These are phyloP conservation scores for Sycophila texana DNA, from an alignment of 2,888 invertebrate species.

Conservation along the genomic window DNA sequence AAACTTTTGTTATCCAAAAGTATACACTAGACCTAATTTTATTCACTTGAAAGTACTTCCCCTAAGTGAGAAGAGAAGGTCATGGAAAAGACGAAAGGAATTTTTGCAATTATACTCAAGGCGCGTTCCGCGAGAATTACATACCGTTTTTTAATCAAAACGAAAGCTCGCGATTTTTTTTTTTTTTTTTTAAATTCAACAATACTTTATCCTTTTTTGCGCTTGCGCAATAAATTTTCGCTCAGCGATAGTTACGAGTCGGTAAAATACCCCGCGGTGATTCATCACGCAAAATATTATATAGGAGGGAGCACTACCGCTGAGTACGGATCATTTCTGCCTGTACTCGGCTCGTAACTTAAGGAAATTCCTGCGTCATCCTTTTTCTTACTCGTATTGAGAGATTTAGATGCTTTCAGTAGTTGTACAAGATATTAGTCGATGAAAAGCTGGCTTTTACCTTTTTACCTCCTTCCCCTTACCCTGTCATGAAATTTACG, in stretches of 20 bases:
- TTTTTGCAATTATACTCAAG: too few species aligned
- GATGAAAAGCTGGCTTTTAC: neutral
- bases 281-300: slow-evolving; percentile 8
- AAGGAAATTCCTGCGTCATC: neutral
- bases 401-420: slow-evolving; percentile 28
- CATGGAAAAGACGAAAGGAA: too few species aligned
- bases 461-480: neutral
- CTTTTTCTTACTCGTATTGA: slow-evolving; percentile 1
- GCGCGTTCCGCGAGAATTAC: too few species aligned
- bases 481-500: too few species aligned
- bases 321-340: neutral
- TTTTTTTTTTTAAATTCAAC: neutral
- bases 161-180: neutral
- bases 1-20: too few species aligned
- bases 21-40: too few species aligned
- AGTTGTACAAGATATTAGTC: slow-evolving; percentile 26
- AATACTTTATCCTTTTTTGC: slow-evolving; percentile 3
- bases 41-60: too few species aligned
- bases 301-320: neutral
- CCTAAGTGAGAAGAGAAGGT: too few species aligned
- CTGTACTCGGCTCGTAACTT: slow-evolving; percentile 10
- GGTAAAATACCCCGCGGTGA: slow-evolving; percentile 18
- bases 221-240: neutral
- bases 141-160: too few species aligned
- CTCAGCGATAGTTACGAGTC: slow-evolving; percentile 18